Percentiles rank a stretch among this genome's conserved stretches.
Evolutionary conservation across 2,797 vertebrate genomes (phyloP).

Genomic region (Ambastaia sidthimunki): DNA sequence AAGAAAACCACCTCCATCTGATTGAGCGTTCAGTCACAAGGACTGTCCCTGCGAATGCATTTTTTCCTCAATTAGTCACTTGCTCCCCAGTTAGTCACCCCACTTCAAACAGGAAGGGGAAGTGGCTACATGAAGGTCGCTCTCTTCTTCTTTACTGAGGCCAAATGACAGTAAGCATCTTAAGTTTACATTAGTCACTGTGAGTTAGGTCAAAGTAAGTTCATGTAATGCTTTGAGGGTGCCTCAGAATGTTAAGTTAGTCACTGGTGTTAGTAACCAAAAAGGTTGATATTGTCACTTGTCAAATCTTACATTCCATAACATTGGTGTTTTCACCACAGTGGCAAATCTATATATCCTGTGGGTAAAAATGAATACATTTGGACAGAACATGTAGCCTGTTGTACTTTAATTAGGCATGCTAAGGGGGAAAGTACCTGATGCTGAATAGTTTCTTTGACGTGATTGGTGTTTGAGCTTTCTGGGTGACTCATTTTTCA

Average conservation of each 20-base stretch:
- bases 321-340: not conserved
- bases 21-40: constrained; percentile 67
- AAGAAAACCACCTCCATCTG: constrained; percentile 68
- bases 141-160: constrained; percentile 12
- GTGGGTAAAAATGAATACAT: not conserved
- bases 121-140: constrained; percentile 58
- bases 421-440: constrained; percentile 74
- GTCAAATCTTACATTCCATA: too few species aligned
- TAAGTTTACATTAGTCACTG: not conserved
- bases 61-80: constrained; percentile 75
- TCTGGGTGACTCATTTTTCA: constrained; percentile 24
- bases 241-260: not conserved
- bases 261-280: not conserved
- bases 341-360: constrained; percentile 8
- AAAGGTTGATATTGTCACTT: not conserved
- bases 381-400: constrained; percentile 12
- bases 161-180: constrained; percentile 41
- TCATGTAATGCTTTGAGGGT: not conserved
- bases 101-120: constrained; percentile 69
- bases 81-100: constrained; percentile 66
- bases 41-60: constrained; percentile 66
- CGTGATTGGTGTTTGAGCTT: constrained; percentile 69
- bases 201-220: constrained; percentile 13
- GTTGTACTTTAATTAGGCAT: not conserved
- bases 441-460: constrained; percentile 72